Evolutionary conservation across 1,140 invertebrate species (phyloP), one percentile per base, ranked within the genome.

Genomic region (Phocides pigmalion): DNA sequence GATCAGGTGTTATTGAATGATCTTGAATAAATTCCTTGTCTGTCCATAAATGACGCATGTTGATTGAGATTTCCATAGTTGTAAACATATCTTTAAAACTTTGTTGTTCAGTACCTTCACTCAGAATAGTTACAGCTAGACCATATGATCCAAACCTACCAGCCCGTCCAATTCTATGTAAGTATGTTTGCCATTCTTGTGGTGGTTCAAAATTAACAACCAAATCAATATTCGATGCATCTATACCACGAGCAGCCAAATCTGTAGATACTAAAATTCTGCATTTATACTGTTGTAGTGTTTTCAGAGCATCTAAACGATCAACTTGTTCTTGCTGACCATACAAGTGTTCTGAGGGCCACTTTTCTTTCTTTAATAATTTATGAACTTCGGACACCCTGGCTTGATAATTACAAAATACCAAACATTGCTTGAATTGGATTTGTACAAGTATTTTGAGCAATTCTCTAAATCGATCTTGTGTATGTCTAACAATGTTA

Each of bases 81-180:
- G 71, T 56, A 25, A 96, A 76, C 54, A 96, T 89, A 47, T 92
- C 71, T 79, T 87, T 89, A 64, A 96, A 95, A 50, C 85, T 91
- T 9, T 79, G 66, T 42, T 93, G 53, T 79, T 96, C 95, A 44
- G 93, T 88, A 15, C 93, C 93, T 64, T 94, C 85, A 41, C 93
- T 90, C 14, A 95, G 76, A 53, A 97, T 93, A 68, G 93, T 95
- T 17, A 97, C 93, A 16, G 95, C 94, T 47, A 94, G 93, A 58
- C 96, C 97, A 78, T 93, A 93, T 12, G 96, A 95, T 0, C 97
- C 97, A 92, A 95, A 99, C 72, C 98, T 93, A 0, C 98, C 98
- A 51, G 98, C 97, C 75, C 98, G 93, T 4, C 98, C 98, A 80
- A 99, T 98, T 82, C 98, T 93, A 92, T 99, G 99, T 62, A 99